Evolutionary conservation across 2,113 vertebrate species (phyloP), one percentile per base, ranked within the genome.

Genomic region (Hirundichthys speculiger): DNA sequence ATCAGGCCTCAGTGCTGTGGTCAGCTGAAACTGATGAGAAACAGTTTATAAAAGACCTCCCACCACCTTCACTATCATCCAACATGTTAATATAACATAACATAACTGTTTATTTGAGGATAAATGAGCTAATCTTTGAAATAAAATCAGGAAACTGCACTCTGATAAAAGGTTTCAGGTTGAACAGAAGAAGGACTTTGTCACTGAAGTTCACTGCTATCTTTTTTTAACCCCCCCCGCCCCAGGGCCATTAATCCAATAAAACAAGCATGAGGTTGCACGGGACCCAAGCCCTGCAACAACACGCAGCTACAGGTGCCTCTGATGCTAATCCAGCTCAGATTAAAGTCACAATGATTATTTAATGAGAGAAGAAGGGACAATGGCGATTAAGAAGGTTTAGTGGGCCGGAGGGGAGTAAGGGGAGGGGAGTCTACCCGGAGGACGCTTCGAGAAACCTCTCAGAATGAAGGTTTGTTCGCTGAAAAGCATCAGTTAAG

Each of bases 341-440:
- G 76, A 72, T 75, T 82, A 77, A 61, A 67, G 48, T 20, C 66
- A 69, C 69, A 67, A 64, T 69, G 21, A 64, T 39, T 52, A 47
- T 1, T 24, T 52, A 18, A 54, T 42, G 30, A 54, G 55, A 7
- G 45, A 46, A 15, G 0, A 30, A 58, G 51, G 46, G 74, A 80
- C 69, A 71, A 53, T 30, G 0, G 34, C 41, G 69, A 74, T 74
- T 68, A 61, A 3, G 12, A 5, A 0, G 64, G 1, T 0, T 73
- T 57, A 34, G 15, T 10, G 56, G 52, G 30, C 11, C 6, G 30
- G 30, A 34, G 30, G 30, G 30, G 11, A 34, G 30, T 34, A 34
- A 45, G 69, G 46, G 16, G 2, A 21, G 12, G 68, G 64, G 49
- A 38, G 65, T 34, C 16, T 46, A 13, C 27, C 0, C n/a, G 15